phyloP scores from a whole-genome alignment of 2,888 invertebrate genomes.

The Stegophylla sp. region DNA sequence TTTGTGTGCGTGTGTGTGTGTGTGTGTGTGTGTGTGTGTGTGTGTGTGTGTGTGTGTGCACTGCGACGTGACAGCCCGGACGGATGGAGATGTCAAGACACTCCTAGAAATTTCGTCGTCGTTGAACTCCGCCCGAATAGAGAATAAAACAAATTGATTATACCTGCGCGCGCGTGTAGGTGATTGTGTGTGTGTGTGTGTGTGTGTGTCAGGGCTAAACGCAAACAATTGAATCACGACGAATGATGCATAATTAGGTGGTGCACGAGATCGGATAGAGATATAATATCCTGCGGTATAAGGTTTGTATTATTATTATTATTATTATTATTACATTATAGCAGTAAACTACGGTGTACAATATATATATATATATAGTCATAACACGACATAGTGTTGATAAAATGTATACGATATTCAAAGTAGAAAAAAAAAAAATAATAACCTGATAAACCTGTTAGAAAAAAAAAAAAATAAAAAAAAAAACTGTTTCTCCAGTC shows the following conservation, averaged over 20 bases:
- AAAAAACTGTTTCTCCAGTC: neutral
- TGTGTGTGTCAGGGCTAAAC: slow-evolving; percentile 14
- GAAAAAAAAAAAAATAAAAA: neutral
- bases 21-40: neutral
- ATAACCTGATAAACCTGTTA: slow-evolving; percentile 9
- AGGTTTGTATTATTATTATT: no score
- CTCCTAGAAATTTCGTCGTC: neutral
- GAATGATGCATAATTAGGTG: neutral
- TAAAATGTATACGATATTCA: neutral
- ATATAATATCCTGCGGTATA: neutral
- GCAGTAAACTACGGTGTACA: neutral
- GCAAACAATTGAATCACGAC: slow-evolving; percentile 19
- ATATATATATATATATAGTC: neutral
- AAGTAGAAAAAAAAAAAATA: slow-evolving; percentile 6
- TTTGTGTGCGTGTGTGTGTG: no score
- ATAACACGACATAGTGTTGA: neutral
- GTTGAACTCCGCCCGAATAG: neutral
- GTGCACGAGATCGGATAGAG: slow-evolving; percentile 1
- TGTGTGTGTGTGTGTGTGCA: neutral
- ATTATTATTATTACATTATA: no score
- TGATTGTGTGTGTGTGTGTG: neutral
- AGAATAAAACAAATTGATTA: slow-evolving; percentile 17
- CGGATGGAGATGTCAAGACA: slow-evolving; percentile 19
- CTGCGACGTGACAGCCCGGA: neutral
- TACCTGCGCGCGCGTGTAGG: neutral